Percentiles rank a stretch among this genome's conserved stretches.
These are phyloP conservation scores for Macaca fascicularis DNA, from an alignment of 2,113 vertebrate species.

Conservation along the genomic window T2T-MFA8v1.1 NC_088392.1:55991001-55991500, in stretches of 20 bases:
- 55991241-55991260: constrained; percentile 4
- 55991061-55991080: background rate
- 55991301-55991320: background rate
- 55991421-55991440: background rate
- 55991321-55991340: background rate
- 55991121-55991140: background rate
- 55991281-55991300: background rate
- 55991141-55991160: background rate
- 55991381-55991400: background rate
- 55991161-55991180: background rate
- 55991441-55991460: background rate
- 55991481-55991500: background rate
- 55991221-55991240: background rate
- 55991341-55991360: background rate
- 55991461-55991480: background rate
- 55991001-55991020: background rate
- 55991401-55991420: background rate
- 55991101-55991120: background rate
- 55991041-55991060: background rate
- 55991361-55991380: background rate
- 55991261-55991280: background rate
- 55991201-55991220: background rate
- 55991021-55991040: background rate
- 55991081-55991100: background rate
- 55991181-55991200: background rate